Evolutionary conservation across 2,113 vertebrate genomes (phyloP), one percentile per base, ranked within the genome.

Genomic region (Pipra filicauda): DNA sequence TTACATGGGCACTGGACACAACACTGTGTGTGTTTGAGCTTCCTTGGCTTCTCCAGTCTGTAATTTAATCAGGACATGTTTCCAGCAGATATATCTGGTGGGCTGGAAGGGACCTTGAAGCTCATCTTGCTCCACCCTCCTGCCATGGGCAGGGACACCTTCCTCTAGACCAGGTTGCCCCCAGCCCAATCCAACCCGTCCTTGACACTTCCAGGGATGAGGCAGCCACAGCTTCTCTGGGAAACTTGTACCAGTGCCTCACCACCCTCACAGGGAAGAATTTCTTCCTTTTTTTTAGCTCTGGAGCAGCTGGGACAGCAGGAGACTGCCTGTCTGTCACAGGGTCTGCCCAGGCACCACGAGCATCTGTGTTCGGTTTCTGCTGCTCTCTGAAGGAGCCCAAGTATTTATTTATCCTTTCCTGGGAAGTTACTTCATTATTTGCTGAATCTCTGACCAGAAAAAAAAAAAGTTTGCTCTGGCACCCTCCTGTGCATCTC

Each of bases 331-430:
- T 0, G 2, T 89, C 73, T 69, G 15, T 8, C 20, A 3, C 2
- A 30, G 31, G 24, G 10, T 72, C 51, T 70, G 30, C 19, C 48
- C 28, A 55, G 54, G 31, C 2, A 5, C 19, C 5, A 5, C 2
- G 3, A 87, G 37, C 28, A 30, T 0, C 0, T 2, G 12, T 74
- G 16, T 62, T 85, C 33, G 26, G 37, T 44, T 85, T 37, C 74
- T 66, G 51, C 75, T 44, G n/a, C 52, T 77, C 20, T 27, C n/a
- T 2, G 2, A 30, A 65, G 48, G 18, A 70, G 30, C 20, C 26
- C 67, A 39, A 43, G 13, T 12, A 44, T 54, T 81, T 55, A 35
- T 69, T 70, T 83, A 44, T 48, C 35, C 23, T 81, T 80, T 82
- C n/a, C 11, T 35, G 33, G 58, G 62, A 96, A 70, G 5, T 61